Base-by-base conservation (phyloP, 1,140 invertebrate species). In the Drosophila elegans region DNA sequence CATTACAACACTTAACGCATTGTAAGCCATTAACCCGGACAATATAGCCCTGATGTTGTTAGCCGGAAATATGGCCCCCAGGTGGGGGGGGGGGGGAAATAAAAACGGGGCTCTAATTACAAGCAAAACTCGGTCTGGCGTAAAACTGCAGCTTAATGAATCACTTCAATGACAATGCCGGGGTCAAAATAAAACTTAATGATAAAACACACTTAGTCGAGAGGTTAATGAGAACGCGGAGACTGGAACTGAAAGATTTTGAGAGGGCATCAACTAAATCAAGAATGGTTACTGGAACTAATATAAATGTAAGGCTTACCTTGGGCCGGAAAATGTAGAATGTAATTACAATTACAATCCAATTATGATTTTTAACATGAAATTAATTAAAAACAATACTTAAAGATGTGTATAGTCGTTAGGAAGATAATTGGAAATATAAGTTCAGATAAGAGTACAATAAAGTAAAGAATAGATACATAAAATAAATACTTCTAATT, bases 81-180 rank as follows among this genome's bases (percentile, higher is more conserved):
- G 45, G 34, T 38, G 64, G 67, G 64, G 46, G 45, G 67, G 64
- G 46, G 45, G 12, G 29, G 34, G 5, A 46, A 44, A 4, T 7
- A 44, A 12, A 25, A 27, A 13, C 25, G 38, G 11, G 45, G 64
- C 68, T 83, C 80, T 74, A 82, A 82, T 80, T 84, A 59, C 72
- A 54, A 76, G 45, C 45, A 27, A 76, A 71, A 61, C 69, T 51
- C 32, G 61, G 54, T 63, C 71, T 67, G 55, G 76, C 75, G 76
- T 83, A 75, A 64, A 72, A 54, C 64, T 63, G 71, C 80, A 72
- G 64, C 52, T 73, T 84, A 84, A 84, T 84, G 80, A 75, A 76
- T 80, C 68, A 41, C 52, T 63, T 85, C 72, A 84, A 84, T 84
- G 80, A 76, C 81, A 80, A 66, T 41, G 59, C 44, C 68, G 68